A percentile compares a stretch with the other conserved stretches of the same genome.
Conservation (phyloP, 2,797 vertebrate species). For the Coluber constrictor region DNA sequence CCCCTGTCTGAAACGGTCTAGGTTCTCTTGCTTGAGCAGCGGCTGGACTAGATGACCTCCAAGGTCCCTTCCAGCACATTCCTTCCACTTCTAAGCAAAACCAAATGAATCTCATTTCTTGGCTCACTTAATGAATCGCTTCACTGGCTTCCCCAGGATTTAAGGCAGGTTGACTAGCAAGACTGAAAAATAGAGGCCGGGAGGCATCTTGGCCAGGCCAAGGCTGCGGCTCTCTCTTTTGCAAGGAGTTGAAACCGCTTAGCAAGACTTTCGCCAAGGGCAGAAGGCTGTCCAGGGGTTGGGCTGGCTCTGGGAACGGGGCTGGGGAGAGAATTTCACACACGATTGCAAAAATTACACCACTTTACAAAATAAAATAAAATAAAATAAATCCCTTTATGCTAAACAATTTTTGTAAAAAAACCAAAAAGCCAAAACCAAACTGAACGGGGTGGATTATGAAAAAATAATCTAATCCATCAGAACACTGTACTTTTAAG, state of each 20-base stretch:
- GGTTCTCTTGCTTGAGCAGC: too few species aligned
- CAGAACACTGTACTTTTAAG: conserved; percentile 71
- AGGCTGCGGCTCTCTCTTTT: neutral
- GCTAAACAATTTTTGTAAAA: neutral
- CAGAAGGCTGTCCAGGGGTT: conserved; percentile 22
- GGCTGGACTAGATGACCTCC: too few species aligned
- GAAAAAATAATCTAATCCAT: conserved; percentile 66
- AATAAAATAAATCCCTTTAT: conserved; percentile 51
- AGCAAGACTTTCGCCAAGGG: neutral
- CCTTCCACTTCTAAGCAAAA: too few species aligned
- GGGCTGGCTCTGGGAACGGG: conserved; percentile 12
- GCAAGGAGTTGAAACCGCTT: neutral
- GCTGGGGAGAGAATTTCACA: conserved; percentile 27
- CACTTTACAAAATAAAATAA: conserved; percentile 53
- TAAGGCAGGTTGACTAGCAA: neutral
- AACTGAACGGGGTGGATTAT: conserved; percentile 53
- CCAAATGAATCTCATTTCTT: neutral
- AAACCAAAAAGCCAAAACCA: conserved; percentile 16
- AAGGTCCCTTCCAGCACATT: too few species aligned
- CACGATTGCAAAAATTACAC: conserved; percentile 34
- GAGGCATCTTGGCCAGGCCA: neutral
- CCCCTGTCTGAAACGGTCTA: too few species aligned
- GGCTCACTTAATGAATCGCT: neutral
- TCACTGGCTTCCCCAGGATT: neutral
- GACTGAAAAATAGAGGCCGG: neutral